phyloP scores from a whole-genome alignment of 2,797 vertebrate genomes.

The Knipowitschia caucasica region DNA sequence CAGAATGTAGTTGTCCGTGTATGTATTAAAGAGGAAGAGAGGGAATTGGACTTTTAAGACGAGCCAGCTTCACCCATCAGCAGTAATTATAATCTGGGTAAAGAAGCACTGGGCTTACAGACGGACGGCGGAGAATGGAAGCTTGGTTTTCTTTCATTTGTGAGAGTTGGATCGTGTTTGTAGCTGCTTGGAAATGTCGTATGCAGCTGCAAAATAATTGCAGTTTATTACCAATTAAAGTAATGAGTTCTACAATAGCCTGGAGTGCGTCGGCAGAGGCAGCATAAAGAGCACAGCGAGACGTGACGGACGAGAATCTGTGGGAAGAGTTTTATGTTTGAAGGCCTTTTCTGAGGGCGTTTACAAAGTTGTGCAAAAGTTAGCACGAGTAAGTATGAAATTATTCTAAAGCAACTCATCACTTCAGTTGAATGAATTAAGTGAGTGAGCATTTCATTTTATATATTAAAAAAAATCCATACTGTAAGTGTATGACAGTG shows the following conservation, averaged over 20 bases:
- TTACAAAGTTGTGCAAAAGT: neutral
- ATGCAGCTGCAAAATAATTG: constrained; percentile 77
- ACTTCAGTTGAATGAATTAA: neutral
- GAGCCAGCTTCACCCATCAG: constrained; percentile 46
- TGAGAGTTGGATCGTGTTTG: constrained; percentile 46
- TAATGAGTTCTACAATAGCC: constrained; percentile 79
- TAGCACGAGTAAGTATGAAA: neutral
- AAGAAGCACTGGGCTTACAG: constrained; percentile 29
- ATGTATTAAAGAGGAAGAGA: constrained; percentile 51
- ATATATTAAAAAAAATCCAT: too few relatives aligned
- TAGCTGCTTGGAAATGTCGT: constrained; percentile 53
- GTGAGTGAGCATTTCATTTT: too few relatives aligned
- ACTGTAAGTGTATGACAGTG: too few relatives aligned
- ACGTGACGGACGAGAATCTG: constrained; percentile 30
- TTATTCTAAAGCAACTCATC: neutral
- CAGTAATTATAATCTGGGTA: constrained; percentile 63
- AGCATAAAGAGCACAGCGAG: constrained; percentile 36
- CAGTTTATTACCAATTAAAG: constrained; percentile 80
- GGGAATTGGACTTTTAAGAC: constrained; percentile 53
- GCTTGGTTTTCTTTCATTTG: constrained; percentile 52
- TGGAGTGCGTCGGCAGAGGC: constrained; percentile 67
- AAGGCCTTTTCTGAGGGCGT: too few relatives aligned
- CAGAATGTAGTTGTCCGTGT: constrained; percentile 56
- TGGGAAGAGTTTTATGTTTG: constrained; percentile 12
- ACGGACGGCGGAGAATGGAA: constrained; percentile 42